phyloP scores from a whole-genome alignment of 2,113 vertebrate genomes.

The Osmerus mordax region DNA sequence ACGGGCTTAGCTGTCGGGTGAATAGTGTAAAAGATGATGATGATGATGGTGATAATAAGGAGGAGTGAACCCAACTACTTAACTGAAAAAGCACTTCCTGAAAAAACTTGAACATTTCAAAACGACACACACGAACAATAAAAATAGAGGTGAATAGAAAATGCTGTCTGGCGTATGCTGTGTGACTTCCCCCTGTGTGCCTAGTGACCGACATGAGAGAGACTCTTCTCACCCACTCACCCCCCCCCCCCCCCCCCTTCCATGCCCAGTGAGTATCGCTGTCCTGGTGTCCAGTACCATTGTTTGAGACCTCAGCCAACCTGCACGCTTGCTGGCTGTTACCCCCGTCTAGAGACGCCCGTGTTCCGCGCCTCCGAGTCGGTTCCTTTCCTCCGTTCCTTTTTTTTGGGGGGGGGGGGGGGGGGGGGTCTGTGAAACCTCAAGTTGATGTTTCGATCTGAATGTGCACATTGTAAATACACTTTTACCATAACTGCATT shows the following conservation, averaged over 20 bases:
- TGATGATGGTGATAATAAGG: neutral
- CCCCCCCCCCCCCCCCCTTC: slow-evolving; percentile 14
- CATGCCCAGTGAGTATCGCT: slow-evolving; percentile 4
- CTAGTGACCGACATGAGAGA: slow-evolving; percentile 35
- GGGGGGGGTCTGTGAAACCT: slow-evolving; percentile 58
- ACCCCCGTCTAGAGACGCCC: slow-evolving; percentile 6
- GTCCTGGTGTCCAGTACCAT: slow-evolving; percentile 10
- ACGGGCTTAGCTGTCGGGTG: slow-evolving; percentile 12
- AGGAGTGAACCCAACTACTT: slow-evolving; percentile 39
- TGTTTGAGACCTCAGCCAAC: neutral
- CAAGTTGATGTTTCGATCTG: slow-evolving; percentile 74
- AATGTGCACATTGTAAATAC: slow-evolving; percentile 78
- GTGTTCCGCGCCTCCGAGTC: slow-evolving; percentile 9
- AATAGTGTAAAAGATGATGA: slow-evolving; percentile 14
- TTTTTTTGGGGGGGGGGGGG: slow-evolving; percentile 31
- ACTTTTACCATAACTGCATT: slow-evolving; percentile 15
- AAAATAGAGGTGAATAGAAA: slow-evolving; percentile 41
- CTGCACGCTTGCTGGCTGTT: slow-evolving; percentile 17
- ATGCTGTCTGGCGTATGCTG: slow-evolving; percentile 66
- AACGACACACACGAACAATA: slow-evolving; percentile 36
- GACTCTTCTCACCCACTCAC: slow-evolving; percentile 20
- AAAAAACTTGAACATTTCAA: slow-evolving; percentile 80
- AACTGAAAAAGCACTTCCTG: slow-evolving; percentile 79
- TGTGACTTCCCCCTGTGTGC: slow-evolving; percentile 58
- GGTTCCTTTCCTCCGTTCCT: slow-evolving; percentile 30